Base-by-base conservation (phyloP, 1,140 invertebrate species). In the Aphelenchoides avenae region DNA sequence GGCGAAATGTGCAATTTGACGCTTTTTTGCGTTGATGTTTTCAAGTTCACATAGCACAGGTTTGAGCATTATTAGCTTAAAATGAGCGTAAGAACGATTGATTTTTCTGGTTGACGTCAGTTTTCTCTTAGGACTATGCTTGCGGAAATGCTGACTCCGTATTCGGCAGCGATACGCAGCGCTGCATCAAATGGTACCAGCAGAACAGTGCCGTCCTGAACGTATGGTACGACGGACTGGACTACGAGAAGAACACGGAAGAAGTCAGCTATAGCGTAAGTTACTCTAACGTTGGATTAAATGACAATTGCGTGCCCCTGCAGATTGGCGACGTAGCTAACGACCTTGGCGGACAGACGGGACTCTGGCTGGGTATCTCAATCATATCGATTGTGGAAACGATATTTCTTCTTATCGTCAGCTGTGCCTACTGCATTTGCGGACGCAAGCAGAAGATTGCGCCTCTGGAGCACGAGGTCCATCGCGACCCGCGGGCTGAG, bases 331-430 rank as follows among this genome's bases (percentile, higher is more conserved):
- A 39, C 29, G 55, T 57, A 15, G 29, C 55, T 22, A 57, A 57
- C 29, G 55, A 57, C 61, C 39, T 57, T 5, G 55, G 55, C 9
- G 55, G 55, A n/a, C 57, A 57, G 20, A 60, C 43, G 55, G 55
- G n/a, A n/a, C n/a, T n/a, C n/a, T n/a, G 55, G 44, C 31, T 3
- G 55, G 59, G 24, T 26, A 22, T 22, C 53, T 48, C 18, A 2
- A 63, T 13, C n/a, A 42, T 44, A 18, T 24, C 24, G 26, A 64
- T 15, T 22, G 52, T n/a, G 31, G 57, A 59, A 36, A 26, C 54
- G 15, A 26, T 56, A 15, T 40, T 50, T 6, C 30, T 59, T 18
- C n/a, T 59, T 3, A 52, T 59, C 18, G 18, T 59, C 18, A 57
- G 63, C 7, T 5, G n/a, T n/a, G 9, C 56, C 11, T 59, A 66